phyloP scores from a whole-genome alignment of 2,113 vertebrate genomes.

The Hyaena hyaena region DNA sequence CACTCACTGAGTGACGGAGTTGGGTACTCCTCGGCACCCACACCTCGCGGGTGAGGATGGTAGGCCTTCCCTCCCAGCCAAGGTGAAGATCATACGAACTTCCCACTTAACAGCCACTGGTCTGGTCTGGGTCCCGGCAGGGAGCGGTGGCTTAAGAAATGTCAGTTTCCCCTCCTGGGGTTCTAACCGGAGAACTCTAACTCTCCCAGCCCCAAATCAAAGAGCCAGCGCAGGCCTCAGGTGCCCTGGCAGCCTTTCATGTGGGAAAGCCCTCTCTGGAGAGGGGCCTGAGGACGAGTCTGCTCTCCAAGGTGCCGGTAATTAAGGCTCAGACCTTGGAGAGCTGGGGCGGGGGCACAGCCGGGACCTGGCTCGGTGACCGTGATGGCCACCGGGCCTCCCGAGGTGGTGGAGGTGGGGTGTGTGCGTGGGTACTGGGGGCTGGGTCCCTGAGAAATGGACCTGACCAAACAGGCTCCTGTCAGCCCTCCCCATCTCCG shows the following conservation, averaged over 20 bases:
- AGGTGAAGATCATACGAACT: neutral
- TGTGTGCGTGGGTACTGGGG: accelerated
- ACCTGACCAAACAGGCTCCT: neutral
- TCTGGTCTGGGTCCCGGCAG: neutral
- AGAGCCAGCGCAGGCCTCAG: neutral
- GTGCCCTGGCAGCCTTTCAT: neutral
- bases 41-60: neutral
- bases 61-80: neutral
- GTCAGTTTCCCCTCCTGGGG: neutral
- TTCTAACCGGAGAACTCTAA: neutral
- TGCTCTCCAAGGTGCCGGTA: neutral
- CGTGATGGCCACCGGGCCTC: neutral
- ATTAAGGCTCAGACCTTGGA: neutral
- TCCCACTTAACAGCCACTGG: accelerated
- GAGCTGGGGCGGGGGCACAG: neutral
- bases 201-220: neutral
- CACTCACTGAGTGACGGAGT: neutral
- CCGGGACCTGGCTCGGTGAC: neutral
- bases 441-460: neutral
- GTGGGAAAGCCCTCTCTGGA: neutral
- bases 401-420: accelerated
- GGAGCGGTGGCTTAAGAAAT: accelerated
- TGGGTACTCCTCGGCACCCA: neutral
- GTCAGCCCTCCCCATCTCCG: too few species aligned
- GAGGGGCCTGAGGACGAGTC: accelerated